Conservation (phyloP, 2,797 vertebrate genomes). For the Mormyrops attenuatus region DNA sequence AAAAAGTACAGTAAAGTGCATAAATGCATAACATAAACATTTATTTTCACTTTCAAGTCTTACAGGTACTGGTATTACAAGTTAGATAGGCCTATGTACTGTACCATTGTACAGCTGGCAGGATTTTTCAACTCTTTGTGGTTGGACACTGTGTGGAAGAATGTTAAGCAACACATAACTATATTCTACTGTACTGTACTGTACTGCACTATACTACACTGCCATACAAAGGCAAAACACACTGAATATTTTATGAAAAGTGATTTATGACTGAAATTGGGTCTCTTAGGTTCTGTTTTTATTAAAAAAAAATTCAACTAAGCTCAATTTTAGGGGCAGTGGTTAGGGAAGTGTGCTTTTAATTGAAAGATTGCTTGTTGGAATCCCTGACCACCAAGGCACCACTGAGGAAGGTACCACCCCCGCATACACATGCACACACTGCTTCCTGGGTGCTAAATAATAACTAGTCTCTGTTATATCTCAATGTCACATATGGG, state of each 20-base stretch:
- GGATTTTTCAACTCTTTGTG: background rate
- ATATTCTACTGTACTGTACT: background rate
- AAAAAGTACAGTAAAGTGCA: background rate
- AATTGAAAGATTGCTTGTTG: no score
- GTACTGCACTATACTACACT: background rate
- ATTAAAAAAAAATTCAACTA: background rate
- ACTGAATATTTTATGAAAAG: background rate
- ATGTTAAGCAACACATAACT: background rate
- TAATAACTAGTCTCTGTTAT: background rate
- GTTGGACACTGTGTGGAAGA: background rate
- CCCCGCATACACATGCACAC: background rate
- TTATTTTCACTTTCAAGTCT: background rate
- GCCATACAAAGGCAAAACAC: background rate
- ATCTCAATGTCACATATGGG: background rate
- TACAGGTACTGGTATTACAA: background rate
- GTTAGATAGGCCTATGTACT: background rate
- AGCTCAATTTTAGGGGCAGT: background rate
- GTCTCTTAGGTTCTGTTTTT: background rate
- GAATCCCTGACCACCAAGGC: no score
- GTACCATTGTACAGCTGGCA: background rate
- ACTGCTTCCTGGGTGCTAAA: background rate
- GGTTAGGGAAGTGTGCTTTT: background rate
- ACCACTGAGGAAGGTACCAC: no score
- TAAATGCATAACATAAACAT: background rate
- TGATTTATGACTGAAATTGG: background rate